phyloP scores from a whole-genome alignment of 2,888 invertebrate species.

The Troilus luridus region DNA sequence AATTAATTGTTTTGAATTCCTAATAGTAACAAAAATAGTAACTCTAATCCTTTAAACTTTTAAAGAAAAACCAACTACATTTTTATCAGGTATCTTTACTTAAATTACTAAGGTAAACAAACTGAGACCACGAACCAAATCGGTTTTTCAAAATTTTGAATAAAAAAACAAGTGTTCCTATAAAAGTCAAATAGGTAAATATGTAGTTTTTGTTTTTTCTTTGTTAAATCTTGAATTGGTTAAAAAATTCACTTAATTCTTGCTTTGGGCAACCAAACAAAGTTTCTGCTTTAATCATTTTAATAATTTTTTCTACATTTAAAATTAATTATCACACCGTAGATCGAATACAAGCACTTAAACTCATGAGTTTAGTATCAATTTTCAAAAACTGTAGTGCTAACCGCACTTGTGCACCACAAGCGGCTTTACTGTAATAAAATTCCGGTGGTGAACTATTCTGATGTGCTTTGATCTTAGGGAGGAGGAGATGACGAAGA shows the following conservation, averaged over 20 bases:
- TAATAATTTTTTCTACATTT: background rate
- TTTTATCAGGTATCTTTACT: no score
- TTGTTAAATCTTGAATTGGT: no score
- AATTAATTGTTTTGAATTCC: background rate
- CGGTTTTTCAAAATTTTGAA: no score
- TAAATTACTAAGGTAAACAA: no score
- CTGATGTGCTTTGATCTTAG: constrained; percentile 25
- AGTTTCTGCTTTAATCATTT: background rate
- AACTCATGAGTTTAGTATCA: background rate
- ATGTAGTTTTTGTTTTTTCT: no score
- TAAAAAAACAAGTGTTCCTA: no score
- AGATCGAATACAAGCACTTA: background rate
- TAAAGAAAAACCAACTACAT: no score
- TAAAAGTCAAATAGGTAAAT: no score
- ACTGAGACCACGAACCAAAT: no score
- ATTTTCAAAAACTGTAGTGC: background rate
- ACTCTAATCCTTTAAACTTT: no score
- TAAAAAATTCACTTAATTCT: no score
- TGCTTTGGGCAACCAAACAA: background rate
- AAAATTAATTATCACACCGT: background rate
- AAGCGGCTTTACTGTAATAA: background rate
- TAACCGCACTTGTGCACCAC: background rate
- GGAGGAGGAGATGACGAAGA: constrained; percentile 62
- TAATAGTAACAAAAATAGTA: no score
- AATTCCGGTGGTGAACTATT: constrained; percentile 48